Percentiles rank a stretch among this genome's conserved stretches.
Conservation (phyloP, 2,797 vertebrate species). For the Arctocebus calabarensis region DNA sequence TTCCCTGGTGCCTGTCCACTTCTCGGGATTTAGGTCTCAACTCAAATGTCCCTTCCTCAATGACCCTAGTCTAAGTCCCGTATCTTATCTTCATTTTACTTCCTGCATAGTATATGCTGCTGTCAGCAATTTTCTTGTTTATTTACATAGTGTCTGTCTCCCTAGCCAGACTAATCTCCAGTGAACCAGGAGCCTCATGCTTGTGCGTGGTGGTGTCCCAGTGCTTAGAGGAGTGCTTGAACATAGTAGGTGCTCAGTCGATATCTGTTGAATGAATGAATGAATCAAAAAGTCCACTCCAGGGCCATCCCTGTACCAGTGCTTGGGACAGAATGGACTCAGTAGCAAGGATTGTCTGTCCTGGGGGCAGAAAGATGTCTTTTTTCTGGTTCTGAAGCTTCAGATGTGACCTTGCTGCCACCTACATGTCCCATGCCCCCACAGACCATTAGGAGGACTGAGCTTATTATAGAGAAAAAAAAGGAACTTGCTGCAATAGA, state of each 20-base stretch:
- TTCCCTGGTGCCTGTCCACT: not conserved
- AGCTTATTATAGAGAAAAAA: not conserved
- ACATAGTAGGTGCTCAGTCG: not conserved
- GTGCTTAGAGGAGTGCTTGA: not conserved
- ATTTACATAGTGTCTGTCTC: not conserved
- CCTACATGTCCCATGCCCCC: not conserved
- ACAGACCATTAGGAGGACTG: not conserved
- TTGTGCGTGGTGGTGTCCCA: not conserved
- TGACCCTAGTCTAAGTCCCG: not conserved
- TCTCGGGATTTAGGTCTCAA: not conserved
- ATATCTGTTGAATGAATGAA: not conserved
- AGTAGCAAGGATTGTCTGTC: not conserved
- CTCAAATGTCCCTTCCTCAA: not conserved
- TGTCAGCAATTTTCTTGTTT: not conserved
- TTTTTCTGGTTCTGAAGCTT: slow-evolving; percentile 4
- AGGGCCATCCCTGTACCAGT: not conserved
- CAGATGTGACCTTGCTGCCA: not conserved
- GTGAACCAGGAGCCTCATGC: not conserved
- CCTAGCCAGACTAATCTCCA: not conserved
- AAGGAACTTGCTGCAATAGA: not conserved
- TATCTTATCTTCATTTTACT: not conserved
- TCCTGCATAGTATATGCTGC: not conserved
- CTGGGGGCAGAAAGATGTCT: slow-evolving; percentile 13
- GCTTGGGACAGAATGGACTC: not conserved
- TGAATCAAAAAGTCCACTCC: not conserved